Evolutionary conservation across 2,113 vertebrate genomes (phyloP).

Genomic region (Mormyrus lacerda): DNA sequence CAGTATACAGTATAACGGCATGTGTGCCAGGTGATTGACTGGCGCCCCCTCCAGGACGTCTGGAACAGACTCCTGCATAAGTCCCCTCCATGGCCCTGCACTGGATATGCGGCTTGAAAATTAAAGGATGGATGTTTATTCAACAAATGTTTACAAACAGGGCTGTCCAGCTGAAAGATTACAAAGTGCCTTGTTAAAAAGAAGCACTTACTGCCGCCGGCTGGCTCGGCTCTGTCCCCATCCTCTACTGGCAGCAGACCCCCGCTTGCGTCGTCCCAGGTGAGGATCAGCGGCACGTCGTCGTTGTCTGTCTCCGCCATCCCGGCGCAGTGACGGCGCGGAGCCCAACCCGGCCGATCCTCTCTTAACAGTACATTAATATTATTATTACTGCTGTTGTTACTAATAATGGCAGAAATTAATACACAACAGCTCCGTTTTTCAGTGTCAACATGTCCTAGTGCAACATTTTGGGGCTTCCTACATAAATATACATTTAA

Average conservation of each 20-base stretch:
- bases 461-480: neutral
- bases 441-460: neutral
- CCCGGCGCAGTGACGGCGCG: conserved; percentile 33
- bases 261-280: conserved; percentile 75
- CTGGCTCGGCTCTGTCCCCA: conserved; percentile 57
- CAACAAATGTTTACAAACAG: neutral
- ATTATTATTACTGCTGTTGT: neutral
- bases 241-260: conserved; percentile 54
- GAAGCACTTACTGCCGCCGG: conserved; percentile 69
- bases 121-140: neutral
- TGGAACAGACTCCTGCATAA: neutral
- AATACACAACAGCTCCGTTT: neutral
- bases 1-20: neutral
- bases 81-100: neutral
- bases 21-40: neutral
- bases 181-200: neutral
- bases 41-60: neutral
- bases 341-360: neutral
- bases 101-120: neutral
- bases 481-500: neutral
- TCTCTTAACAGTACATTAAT: neutral
- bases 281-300: conserved; percentile 89
- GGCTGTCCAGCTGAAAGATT: neutral
- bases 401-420: neutral
- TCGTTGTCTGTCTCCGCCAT: conserved; percentile 59